Evolutionary conservation across 1,140 invertebrate genomes (phyloP).

Genomic region (Microplitis mediator): DNA sequence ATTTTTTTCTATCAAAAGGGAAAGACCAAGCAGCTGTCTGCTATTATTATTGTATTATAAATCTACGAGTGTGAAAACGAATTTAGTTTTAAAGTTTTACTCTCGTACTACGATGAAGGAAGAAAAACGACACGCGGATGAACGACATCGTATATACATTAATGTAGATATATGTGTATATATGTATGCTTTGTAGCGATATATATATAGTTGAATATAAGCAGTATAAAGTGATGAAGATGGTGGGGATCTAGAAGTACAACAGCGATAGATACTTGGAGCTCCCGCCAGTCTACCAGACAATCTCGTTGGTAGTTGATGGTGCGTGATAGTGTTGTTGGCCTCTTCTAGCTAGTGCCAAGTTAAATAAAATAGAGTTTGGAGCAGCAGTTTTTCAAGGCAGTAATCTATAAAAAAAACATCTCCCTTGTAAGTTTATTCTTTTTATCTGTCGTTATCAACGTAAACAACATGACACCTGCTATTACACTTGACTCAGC

Average conservation of each 20-base stretch:
- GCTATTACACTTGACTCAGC: too few relatives aligned
- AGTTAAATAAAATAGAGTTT: not conserved
- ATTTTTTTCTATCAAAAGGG: too few relatives aligned
- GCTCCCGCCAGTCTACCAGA: constrained; percentile 14
- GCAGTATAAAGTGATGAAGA: not conserved
- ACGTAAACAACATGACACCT: too few relatives aligned
- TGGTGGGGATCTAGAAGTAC: constrained; percentile 5
- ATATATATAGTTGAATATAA: not conserved
- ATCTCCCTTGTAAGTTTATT: too few relatives aligned
- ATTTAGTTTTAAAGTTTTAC: not conserved
- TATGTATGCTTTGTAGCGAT: not conserved
- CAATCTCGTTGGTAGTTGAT: not conserved
- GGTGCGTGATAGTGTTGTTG: not conserved
- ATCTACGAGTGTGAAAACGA: not conserved
- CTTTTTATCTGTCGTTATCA: too few relatives aligned
- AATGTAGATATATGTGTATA: not conserved
- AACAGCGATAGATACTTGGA: not conserved
- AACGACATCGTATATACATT: not conserved
- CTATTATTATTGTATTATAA: too few relatives aligned
- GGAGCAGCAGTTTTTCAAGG: too few relatives aligned
- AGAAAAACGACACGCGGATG: constrained; percentile 3
- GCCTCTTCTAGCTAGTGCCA: not conserved
- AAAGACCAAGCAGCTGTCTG: too few relatives aligned
- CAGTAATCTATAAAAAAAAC: too few relatives aligned
- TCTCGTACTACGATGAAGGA: not conserved